phyloP scores from a whole-genome alignment of 2,888 invertebrate genomes.

The Melitaea athalia region DNA sequence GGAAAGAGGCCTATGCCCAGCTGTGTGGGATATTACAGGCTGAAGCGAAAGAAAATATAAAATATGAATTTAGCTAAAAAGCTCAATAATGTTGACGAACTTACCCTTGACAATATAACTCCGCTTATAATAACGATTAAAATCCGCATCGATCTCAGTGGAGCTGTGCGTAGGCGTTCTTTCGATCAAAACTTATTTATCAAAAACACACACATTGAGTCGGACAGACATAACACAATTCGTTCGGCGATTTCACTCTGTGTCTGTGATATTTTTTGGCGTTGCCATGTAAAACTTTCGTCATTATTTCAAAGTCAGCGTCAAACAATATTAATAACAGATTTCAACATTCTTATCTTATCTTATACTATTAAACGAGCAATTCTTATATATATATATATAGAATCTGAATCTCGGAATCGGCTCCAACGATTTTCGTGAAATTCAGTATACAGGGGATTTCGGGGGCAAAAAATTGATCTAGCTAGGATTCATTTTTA shows the following conservation, averaged over 20 bases:
- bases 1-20: too few species aligned
- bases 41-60: not conserved
- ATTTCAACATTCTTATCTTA: not conserved
- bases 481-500: too few species aligned
- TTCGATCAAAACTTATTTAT: constrained; percentile 59
- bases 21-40: too few species aligned
- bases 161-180: constrained; percentile 46
- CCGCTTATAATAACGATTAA: constrained; percentile 11
- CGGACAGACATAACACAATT: constrained; percentile 39
- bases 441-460: too few species aligned
- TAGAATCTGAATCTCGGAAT: too few species aligned
- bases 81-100: not conserved
- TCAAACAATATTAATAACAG: not conserved
- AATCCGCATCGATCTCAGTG: constrained; percentile 29
- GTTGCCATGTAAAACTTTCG: not conserved
- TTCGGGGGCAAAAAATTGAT: too few species aligned
- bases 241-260: constrained; percentile 21
- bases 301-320: not conserved
- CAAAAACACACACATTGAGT: constrained; percentile 45
- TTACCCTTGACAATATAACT: constrained; percentile 16
- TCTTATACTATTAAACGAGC: too few species aligned
- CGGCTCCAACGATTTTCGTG: too few species aligned
- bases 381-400: too few species aligned
- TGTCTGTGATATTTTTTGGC: constrained; percentile 13
- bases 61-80: too few species aligned